Conservation (phyloP, 2,797 vertebrate species). For the Alosa sapidissima region DNA sequence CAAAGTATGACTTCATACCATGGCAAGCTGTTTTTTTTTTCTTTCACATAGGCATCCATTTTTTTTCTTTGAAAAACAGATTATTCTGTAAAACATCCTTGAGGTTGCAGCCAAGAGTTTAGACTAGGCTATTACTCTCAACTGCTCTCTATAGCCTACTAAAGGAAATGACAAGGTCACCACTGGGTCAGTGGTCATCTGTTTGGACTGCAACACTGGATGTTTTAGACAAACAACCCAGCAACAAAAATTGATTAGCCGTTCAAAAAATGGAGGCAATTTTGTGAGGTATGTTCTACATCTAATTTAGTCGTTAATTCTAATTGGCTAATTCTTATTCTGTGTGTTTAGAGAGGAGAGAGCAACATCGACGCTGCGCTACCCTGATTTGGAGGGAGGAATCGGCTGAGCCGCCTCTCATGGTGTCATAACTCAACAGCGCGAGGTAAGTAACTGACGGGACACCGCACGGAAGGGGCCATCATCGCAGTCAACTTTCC, state of each 20-base stretch:
- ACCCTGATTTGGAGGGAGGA: neutral
- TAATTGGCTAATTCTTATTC: neutral
- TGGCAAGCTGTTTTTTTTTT: neutral
- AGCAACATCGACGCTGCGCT: neutral
- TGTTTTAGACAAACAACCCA: neutral
- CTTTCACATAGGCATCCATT: neutral
- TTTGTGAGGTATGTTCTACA: neutral
- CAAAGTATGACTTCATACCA: conserved; percentile 19
- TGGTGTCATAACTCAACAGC: conserved; percentile 21
- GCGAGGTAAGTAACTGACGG: conserved; percentile 20
- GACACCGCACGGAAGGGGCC: neutral
- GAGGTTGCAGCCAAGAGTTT: neutral
- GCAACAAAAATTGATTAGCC: neutral
- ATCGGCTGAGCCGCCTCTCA: conserved; percentile 8
- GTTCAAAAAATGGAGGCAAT: neutral
- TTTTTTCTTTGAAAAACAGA: neutral
- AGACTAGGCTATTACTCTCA: neutral
- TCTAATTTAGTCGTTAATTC: neutral
- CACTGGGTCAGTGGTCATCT: neutral
- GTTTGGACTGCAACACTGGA: neutral
- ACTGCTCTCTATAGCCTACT: neutral
- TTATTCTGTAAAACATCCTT: neutral
- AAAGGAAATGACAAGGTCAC: conserved; percentile 8
- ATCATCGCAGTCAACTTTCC: conserved; percentile 4
- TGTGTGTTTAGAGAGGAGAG: neutral